Conservation (phyloP, 2,113 vertebrate species). For the Thunnus thynnus region DNA sequence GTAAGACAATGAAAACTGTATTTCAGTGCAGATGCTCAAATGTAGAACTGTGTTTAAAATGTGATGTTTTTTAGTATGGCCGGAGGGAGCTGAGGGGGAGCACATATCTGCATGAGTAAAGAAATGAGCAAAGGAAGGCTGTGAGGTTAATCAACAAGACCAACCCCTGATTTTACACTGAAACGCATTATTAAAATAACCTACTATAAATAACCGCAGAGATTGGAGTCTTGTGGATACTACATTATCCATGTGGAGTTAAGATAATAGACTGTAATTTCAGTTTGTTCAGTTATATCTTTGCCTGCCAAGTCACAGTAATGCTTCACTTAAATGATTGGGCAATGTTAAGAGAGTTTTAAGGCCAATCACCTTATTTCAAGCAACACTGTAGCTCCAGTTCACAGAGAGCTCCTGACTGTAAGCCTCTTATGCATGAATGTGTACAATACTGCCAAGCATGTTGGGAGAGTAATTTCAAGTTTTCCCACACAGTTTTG, state of each 20-base stretch:
- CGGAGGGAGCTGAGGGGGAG: not conserved
- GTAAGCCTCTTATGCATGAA: constrained; percentile 27
- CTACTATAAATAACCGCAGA: not conserved
- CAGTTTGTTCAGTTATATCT: constrained; percentile 6
- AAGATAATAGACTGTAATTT: not conserved
- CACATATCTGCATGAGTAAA: not conserved
- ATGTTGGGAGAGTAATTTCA: not conserved
- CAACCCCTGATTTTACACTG: not conserved
- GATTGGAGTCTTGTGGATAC: not conserved
- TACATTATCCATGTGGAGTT: not conserved
- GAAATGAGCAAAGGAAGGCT: too few relatives aligned
- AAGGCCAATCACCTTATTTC: constrained; percentile 18
- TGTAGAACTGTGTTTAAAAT: constrained; percentile 1
- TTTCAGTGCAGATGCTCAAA: not conserved
- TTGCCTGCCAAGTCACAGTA: constrained; percentile 39
- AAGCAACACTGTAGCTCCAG: constrained; percentile 7
- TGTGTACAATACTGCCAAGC: not conserved
- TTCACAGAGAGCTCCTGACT: constrained; percentile 14
- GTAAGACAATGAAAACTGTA: not conserved
- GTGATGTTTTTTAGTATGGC: not conserved
- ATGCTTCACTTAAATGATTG: constrained; percentile 25
- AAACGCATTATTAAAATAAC: not conserved
- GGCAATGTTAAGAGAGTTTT: not conserved
- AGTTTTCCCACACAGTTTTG: not conserved
- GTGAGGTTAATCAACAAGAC: not conserved